phyloP scores from a whole-genome alignment of 2,113 vertebrate species.

The Dipodomys merriami region DNA sequence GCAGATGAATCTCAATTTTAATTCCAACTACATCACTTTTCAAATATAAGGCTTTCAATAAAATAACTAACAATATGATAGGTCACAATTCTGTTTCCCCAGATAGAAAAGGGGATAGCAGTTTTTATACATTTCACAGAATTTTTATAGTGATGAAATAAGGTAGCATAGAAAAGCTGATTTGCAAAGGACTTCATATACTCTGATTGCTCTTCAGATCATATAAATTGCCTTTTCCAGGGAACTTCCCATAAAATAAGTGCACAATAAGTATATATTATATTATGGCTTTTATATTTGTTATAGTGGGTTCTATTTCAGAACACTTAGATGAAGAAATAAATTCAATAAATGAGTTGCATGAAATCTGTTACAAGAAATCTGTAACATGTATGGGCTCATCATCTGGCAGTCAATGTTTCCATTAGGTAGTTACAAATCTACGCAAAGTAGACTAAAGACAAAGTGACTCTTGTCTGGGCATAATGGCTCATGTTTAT shows the following conservation, averaged over 20 bases:
- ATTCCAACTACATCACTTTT: neutral
- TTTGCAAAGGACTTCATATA: neutral
- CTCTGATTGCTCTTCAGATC: neutral
- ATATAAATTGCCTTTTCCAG: neutral
- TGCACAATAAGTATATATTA: neutral
- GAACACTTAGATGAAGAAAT: neutral
- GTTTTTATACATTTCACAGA: constrained; percentile 22
- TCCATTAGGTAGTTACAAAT: neutral
- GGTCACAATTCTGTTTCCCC: neutral
- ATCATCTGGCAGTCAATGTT: neutral
- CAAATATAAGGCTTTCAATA: neutral
- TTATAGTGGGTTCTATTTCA: constrained; percentile 17
- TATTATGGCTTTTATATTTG: neutral
- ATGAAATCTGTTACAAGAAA: neutral
- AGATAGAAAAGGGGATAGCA: neutral
- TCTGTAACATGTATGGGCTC: neutral
- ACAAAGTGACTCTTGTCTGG: neutral
- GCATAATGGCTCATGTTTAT: no score
- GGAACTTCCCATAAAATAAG: neutral
- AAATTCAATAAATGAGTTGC: neutral
- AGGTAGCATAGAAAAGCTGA: neutral
- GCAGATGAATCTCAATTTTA: neutral
- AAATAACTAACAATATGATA: neutral
- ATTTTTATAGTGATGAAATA: neutral
- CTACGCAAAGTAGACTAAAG: neutral